Percentiles rank a stretch among this genome's conserved stretches.
phyloP scores from a whole-genome alignment of 2,888 invertebrate genomes.

The Orthosia gracilis region DNA sequence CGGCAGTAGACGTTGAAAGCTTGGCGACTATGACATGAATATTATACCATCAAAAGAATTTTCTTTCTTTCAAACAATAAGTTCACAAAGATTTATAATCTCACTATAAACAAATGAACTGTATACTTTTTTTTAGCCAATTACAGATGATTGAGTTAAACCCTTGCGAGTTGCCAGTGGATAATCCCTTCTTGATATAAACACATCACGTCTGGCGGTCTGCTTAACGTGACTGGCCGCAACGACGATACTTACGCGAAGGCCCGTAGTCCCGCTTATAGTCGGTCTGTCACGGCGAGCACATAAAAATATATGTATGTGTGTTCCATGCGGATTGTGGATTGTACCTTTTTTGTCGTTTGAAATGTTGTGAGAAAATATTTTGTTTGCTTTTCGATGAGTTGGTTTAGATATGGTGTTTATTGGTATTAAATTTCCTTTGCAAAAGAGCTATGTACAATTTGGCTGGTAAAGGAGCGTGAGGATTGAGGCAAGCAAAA shows the following conservation, averaged over 20 bases:
- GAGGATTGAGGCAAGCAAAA: no score
- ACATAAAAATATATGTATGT: slow-evolving; percentile 49
- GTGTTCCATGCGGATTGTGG: slow-evolving; percentile 12
- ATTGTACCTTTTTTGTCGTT: slow-evolving; percentile 40
- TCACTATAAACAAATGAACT: slow-evolving; percentile 34
- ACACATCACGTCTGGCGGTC: slow-evolving; percentile 54
- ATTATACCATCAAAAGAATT: no score
- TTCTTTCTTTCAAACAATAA: no score
- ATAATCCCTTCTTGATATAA: slow-evolving; percentile 52
- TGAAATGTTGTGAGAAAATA: slow-evolving; percentile 21
- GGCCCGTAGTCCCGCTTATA: slow-evolving; percentile 38
- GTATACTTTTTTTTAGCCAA: slow-evolving; percentile 53
- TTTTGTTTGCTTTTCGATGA: slow-evolving; percentile 21
- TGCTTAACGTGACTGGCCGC: slow-evolving; percentile 58
- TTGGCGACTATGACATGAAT: no score
- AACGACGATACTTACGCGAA: slow-evolving; percentile 18
- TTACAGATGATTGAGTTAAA: slow-evolving; percentile 54
- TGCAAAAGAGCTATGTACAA: no score
- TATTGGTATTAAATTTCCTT: slow-evolving; percentile 22
- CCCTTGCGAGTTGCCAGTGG: slow-evolving; percentile 42
- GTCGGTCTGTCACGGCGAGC: slow-evolving; percentile 52
- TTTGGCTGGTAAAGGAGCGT: no score
- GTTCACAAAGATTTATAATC: slow-evolving; percentile 15
- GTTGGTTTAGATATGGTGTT: slow-evolving; percentile 16
- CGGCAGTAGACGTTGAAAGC: no score